Percentiles rank a stretch among this genome's conserved stretches.
Evolutionary conservation across 1,140 invertebrate genomes (phyloP).

Genomic region (Euwallacea similis): DNA sequence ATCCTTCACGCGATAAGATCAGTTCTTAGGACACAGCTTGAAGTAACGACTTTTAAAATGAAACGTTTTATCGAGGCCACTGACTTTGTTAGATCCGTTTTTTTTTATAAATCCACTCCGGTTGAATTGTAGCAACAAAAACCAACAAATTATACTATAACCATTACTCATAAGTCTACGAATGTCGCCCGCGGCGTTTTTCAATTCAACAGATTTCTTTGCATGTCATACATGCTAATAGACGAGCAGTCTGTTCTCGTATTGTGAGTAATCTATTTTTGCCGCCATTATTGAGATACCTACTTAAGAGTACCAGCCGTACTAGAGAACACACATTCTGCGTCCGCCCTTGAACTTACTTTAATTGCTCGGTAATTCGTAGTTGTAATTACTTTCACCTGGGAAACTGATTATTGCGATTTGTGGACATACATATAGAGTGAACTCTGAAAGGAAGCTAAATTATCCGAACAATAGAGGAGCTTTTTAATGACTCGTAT

Average conservation of each 20-base stretch:
- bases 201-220: background rate
- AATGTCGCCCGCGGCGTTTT: background rate
- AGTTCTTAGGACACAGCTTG: background rate
- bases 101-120: conserved; percentile 1
- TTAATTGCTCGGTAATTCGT: background rate
- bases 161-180: background rate
- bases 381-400: background rate
- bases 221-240: background rate
- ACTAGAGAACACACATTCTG: background rate
- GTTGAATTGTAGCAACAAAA: background rate
- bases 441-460: too few species aligned
- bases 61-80: conserved; percentile 1
- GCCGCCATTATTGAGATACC: background rate
- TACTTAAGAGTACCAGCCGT: background rate
- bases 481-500: too few species aligned
- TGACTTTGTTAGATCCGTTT: background rate
- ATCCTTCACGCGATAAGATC: background rate
- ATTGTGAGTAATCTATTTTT: background rate
- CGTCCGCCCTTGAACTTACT: background rate
- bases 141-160: conserved; percentile 1
- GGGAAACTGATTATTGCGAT: background rate
- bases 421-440: too few species aligned
- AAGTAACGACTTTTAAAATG: conserved; percentile 1
- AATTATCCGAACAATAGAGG: too few species aligned
- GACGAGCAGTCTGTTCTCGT: background rate